A percentile compares a stretch with the other conserved stretches of the same genome.
Evolutionary conservation across 2,797 vertebrate genomes (phyloP).

Genomic region (Aselliscus stoliczkanus): DNA sequence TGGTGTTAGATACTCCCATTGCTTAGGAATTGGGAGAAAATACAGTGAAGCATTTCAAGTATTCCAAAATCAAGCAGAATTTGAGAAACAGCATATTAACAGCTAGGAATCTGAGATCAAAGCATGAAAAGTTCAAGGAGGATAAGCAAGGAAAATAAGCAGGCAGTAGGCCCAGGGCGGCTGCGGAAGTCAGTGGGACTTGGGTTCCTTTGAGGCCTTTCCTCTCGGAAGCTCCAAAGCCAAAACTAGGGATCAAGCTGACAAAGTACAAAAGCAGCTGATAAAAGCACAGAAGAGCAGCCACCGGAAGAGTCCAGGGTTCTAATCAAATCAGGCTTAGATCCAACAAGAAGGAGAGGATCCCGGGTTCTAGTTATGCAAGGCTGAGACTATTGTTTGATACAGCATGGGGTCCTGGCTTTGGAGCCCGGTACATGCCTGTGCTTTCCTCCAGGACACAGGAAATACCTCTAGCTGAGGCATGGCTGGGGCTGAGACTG

Average conservation of each 20-base stretch:
- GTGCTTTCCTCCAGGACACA: neutral
- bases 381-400: neutral
- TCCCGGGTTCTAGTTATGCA: neutral
- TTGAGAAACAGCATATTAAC: constrained; percentile 13
- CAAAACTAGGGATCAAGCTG: neutral
- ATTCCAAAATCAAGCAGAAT: constrained; percentile 54
- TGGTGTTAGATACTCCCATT: neutral
- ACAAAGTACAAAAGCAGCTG: neutral
- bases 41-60: neutral
- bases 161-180: neutral
- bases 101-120: constrained; percentile 46
- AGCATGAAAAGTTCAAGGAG: neutral
- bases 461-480: neutral
- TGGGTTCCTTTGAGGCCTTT: neutral
- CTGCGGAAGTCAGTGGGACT: neutral
- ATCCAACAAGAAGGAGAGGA: neutral
- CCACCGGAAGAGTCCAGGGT: neutral
- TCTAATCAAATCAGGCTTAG: neutral
- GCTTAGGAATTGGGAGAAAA: constrained; percentile 11
- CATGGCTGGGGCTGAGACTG: neutral
- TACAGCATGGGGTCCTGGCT: neutral
- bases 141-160: neutral
- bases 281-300: neutral
- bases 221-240: neutral
- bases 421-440: neutral